Evolutionary conservation across 2,797 vertebrate genomes (phyloP).

Genomic region (Simalia tracyae): DNA sequence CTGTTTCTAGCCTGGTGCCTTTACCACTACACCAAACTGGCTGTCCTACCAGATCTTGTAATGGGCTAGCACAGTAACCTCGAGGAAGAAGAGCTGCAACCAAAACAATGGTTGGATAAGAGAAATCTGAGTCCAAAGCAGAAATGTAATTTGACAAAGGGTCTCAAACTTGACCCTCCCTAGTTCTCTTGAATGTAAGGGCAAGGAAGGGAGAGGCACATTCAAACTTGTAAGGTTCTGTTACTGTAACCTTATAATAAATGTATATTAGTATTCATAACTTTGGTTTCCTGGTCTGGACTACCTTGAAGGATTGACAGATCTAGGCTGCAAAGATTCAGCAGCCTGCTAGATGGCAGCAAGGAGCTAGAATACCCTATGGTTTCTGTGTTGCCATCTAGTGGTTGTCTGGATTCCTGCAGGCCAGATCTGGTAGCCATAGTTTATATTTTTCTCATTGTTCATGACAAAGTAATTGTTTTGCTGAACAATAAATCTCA

Average conservation of each 20-base stretch:
- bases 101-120: not conserved
- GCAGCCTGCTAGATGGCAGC: not conserved
- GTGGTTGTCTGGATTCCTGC: not conserved
- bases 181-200: not conserved
- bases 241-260: not conserved
- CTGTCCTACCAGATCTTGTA: not conserved
- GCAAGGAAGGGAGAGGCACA: not conserved
- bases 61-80: not conserved
- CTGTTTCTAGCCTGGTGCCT: not conserved
- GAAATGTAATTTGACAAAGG: not conserved
- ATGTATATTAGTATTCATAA: not conserved
- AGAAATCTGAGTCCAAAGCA: not conserved
- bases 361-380: not conserved
- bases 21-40: not conserved
- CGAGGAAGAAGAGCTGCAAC: not conserved
- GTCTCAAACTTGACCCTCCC: not conserved
- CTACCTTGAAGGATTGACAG: not conserved
- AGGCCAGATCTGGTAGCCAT: not conserved
- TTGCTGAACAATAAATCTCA: slow-evolving; percentile 41
- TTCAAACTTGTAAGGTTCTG: not conserved
- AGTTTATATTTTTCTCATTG: slow-evolving; percentile 35
- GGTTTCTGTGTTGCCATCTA: not conserved
- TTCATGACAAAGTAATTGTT: slow-evolving; percentile 4
- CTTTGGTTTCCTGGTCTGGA: not conserved
- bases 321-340: not conserved